Evolutionary conservation across 2,797 vertebrate species (phyloP).

Genomic region (Gymnothorax javanicus): DNA sequence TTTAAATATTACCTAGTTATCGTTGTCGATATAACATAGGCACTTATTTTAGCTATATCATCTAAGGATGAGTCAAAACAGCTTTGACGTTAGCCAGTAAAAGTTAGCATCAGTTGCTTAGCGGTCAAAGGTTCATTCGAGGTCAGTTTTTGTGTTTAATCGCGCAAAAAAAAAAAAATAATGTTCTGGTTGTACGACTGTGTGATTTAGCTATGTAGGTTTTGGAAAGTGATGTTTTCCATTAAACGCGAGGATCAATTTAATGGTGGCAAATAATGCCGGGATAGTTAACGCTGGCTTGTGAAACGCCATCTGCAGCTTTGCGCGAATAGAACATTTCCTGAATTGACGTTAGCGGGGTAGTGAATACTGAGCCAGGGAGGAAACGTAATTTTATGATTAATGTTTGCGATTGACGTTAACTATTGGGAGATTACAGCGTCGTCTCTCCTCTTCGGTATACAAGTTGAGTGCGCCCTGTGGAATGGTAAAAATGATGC

Average conservation of each 20-base stretch:
- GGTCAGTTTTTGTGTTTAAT: not conserved
- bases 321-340: too few relatives aligned
- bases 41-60: not conserved
- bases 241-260: not conserved
- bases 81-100: not conserved
- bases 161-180: not conserved
- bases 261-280: too few relatives aligned
- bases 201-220: not conserved
- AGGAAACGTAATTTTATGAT: too few relatives aligned
- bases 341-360: too few relatives aligned
- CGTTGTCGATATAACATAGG: not conserved
- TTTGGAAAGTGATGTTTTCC: not conserved
- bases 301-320: too few relatives aligned
- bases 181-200: not conserved
- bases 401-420: too few relatives aligned
- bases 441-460: too few relatives aligned
- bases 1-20: not conserved
- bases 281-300: too few relatives aligned
- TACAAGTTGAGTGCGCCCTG: too few relatives aligned
- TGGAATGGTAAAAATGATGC: too few relatives aligned
- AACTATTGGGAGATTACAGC: too few relatives aligned
- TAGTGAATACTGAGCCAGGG: too few relatives aligned
- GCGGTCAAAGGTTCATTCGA: not conserved
- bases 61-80: not conserved
- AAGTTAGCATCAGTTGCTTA: not conserved